These are phyloP conservation scores for Polymixis lichenea DNA, from an alignment of 2,888 invertebrate species.

Conservation along the genomic window DNA sequence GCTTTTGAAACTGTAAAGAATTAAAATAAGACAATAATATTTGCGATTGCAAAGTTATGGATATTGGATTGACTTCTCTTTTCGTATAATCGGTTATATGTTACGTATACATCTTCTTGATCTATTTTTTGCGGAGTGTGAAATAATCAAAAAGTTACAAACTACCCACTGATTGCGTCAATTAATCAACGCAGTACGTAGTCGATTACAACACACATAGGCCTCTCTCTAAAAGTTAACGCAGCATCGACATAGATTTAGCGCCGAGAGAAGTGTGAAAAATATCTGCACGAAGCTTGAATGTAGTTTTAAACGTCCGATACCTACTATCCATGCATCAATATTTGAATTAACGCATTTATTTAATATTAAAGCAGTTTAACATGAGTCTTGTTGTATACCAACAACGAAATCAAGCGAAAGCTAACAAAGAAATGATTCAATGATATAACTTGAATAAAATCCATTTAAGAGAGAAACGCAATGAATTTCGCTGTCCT, in stretches of 20 bases:
- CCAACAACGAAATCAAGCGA: conserved; percentile 29
- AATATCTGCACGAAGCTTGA: not conserved
- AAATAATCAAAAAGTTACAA: not conserved
- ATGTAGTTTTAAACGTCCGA: not conserved
- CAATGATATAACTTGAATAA: conserved; percentile 51
- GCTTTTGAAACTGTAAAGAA: conserved; percentile 81
- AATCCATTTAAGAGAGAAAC: conserved; percentile 49
- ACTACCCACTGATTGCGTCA: conserved; percentile 13
- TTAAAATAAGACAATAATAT: not conserved
- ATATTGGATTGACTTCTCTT: not conserved
- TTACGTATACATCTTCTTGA: conserved; percentile 1
- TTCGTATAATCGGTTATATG: not conserved
- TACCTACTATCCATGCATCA: no score
- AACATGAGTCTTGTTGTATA: not conserved
- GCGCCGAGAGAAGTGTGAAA: conserved; percentile 7
- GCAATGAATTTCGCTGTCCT: conserved; percentile 37
- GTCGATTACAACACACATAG: conserved; percentile 24
- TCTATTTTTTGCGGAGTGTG: not conserved
- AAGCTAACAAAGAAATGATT: conserved; percentile 28
- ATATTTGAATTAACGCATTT: not conserved
- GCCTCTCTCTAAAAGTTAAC: conserved; percentile 4
- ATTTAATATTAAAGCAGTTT: not conserved
- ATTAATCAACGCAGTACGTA: conserved; percentile 9
- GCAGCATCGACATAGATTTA: conserved; percentile 2
- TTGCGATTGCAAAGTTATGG: not conserved